A percentile compares a stretch with the other conserved stretches of the same genome.
phyloP scores from a whole-genome alignment of 2,888 invertebrate species.

The Ophion slaviceki region DNA sequence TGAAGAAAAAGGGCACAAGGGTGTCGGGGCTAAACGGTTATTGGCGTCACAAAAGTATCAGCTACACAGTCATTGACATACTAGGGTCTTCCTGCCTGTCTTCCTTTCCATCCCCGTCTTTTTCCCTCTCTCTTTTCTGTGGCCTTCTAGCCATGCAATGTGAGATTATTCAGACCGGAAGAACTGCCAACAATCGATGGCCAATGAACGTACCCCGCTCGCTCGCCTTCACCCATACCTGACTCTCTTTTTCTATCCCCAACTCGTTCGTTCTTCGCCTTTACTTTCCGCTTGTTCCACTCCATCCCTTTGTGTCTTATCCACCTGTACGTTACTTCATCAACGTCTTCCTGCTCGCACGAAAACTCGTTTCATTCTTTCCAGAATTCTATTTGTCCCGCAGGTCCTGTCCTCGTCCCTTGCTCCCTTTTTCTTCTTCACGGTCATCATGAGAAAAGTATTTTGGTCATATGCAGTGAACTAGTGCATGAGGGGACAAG shows the following conservation, averaged over 20 bases:
- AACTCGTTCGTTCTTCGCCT: too few relatives aligned
- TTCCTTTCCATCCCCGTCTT: neutral
- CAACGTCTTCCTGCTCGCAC: too few relatives aligned
- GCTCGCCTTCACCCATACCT: too few relatives aligned
- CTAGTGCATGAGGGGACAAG: too few relatives aligned
- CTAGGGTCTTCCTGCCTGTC: neutral
- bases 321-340: too few relatives aligned
- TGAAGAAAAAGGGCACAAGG: conserved; percentile 35
- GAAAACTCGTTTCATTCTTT: too few relatives aligned
- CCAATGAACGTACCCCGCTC: conserved; percentile 1
- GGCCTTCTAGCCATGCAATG: neutral
- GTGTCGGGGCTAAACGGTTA: conserved; percentile 7
- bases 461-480: too few relatives aligned
- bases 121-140: neutral
- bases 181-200: neutral
- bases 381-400: neutral
- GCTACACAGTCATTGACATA: neutral
- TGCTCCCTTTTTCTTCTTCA: neutral
- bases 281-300: too few relatives aligned
- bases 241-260: too few relatives aligned
- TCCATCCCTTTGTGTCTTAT: too few relatives aligned
- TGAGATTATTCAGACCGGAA: neutral
- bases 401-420: neutral
- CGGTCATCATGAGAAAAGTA: neutral
- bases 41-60: neutral